Conservation (phyloP, 2,113 vertebrate species). For the Promerops cafer region DNA sequence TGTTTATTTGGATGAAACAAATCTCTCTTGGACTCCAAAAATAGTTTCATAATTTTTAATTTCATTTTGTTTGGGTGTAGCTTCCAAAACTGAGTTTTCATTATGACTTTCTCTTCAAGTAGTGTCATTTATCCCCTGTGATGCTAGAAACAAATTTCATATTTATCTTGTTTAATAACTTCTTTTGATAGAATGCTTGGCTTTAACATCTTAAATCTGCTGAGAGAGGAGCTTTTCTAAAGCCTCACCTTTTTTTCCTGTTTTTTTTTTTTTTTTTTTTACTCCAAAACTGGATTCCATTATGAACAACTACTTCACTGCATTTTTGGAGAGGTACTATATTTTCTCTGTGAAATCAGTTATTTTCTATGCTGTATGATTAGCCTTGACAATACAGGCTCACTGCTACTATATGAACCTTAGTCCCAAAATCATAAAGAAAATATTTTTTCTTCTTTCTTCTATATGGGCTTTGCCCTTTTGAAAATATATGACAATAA, state of each 20-base stretch:
- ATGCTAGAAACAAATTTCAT: background rate
- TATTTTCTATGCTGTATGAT: background rate
- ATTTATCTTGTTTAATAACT: background rate
- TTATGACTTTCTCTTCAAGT: background rate
- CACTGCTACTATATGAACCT: background rate
- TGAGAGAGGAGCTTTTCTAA: background rate
- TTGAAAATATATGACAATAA: background rate
- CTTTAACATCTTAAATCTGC: background rate
- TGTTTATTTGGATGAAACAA: background rate
- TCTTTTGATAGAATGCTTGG: background rate
- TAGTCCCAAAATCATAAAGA: background rate
- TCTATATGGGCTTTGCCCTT: background rate
- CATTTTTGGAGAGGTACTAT: background rate
- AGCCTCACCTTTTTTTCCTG: accelerated
- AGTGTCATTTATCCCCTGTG: background rate
- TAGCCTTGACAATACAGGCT: background rate
- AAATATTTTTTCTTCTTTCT: background rate
- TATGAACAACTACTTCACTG: background rate
- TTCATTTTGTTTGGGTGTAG: background rate
- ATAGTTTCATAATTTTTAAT: background rate
- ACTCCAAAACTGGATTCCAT: background rate
- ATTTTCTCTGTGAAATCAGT: background rate
- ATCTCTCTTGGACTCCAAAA: background rate
- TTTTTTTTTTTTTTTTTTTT: background rate
- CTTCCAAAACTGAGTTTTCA: background rate